These are phyloP conservation scores for Bubalus kerabau DNA, from an alignment of 2,113 vertebrate species.

Conservation along the genomic window DNA sequence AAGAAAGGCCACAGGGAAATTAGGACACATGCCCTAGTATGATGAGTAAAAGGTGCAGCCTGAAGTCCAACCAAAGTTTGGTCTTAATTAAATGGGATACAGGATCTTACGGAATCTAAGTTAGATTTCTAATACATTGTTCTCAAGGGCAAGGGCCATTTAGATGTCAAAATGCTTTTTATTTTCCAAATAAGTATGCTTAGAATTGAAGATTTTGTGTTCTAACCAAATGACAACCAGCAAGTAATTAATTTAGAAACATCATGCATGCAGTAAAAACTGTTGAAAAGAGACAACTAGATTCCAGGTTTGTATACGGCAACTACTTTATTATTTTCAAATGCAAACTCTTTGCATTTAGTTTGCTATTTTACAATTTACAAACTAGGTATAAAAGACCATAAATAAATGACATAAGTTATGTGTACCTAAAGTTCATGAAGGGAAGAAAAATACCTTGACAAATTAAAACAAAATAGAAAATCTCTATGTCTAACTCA, in stretches of 20 bases:
- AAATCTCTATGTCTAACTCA: slow-evolving; percentile 92
- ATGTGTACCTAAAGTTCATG: slow-evolving; percentile 95
- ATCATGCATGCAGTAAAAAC: neutral
- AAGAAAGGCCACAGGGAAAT: neutral
- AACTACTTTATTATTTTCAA: slow-evolving; percentile 98
- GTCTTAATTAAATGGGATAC: neutral
- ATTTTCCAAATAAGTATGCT: neutral
- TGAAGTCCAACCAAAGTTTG: neutral
- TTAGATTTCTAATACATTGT: neutral
- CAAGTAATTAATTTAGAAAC: neutral
- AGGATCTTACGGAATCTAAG: neutral
- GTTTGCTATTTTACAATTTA: slow-evolving; percentile 99
- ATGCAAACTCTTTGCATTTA: slow-evolving; percentile 93
- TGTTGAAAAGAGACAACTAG: slow-evolving; percentile 29
- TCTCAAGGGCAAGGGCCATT: neutral
- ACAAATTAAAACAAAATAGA: slow-evolving; percentile 89
- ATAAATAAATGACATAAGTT: slow-evolving; percentile 99
- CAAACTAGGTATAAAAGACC: slow-evolving; percentile 99
- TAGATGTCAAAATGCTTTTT: neutral
- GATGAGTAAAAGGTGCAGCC: neutral
- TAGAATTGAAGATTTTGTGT: neutral
- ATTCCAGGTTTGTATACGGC: slow-evolving; percentile 80
- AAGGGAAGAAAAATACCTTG: slow-evolving; percentile 78
- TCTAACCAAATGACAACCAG: neutral
- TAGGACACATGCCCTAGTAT: neutral